Evolutionary conservation across 1,140 invertebrate genomes (phyloP).

Genomic region (Galleria mellonella): DNA sequence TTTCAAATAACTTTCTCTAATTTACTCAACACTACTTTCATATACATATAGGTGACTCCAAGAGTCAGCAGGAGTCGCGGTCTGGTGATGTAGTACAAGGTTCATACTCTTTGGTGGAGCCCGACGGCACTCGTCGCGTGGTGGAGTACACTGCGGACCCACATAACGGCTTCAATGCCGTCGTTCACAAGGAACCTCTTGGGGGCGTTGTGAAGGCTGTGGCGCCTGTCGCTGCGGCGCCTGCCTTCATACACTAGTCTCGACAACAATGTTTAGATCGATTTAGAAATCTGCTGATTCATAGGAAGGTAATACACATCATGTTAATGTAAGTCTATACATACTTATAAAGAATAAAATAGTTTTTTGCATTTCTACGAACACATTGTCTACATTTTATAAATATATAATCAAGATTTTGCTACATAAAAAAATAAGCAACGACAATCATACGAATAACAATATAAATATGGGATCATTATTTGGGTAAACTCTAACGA

Average conservation of each 20-base stretch:
- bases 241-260: conserved; percentile 36
- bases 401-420: no score
- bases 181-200: conserved; percentile 63
- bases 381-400: no score
- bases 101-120: conserved; percentile 78
- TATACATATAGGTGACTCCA: conserved; percentile 64
- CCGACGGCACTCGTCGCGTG: conserved; percentile 78
- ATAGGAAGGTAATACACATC: no score
- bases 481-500: no score
- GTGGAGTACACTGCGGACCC: conserved; percentile 79
- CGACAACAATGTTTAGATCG: background rate
- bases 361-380: no score
- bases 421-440: no score
- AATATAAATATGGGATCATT: no score
- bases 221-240: conserved; percentile 19
- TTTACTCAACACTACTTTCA: no score
- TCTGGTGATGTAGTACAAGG: conserved; percentile 81
- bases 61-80: conserved; percentile 68
- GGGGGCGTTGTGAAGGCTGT: conserved; percentile 46
- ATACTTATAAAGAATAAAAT: no score
- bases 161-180: conserved; percentile 74
- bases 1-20: no score
- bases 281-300: background rate
- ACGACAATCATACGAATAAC: no score
- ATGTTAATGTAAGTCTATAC: no score